Evolutionary conservation across 1,140 invertebrate species (phyloP).

Genomic region (Phocides pigmalion): DNA sequence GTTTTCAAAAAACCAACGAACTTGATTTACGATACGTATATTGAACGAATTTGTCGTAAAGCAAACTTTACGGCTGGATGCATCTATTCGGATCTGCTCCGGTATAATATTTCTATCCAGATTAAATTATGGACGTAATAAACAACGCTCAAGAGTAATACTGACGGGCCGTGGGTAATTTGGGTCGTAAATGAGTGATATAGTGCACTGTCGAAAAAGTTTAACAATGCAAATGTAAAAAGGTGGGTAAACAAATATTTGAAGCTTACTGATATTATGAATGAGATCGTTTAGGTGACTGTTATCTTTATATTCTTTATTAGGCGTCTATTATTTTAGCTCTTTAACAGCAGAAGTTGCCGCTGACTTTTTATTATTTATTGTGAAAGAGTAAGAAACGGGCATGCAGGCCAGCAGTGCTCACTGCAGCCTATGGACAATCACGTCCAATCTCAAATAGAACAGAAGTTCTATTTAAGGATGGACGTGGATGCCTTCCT

Average conservation of each 20-base stretch:
- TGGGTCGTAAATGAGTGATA: conserved; percentile 47
- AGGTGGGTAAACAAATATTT: conserved; percentile 9
- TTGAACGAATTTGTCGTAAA: conserved; percentile 70
- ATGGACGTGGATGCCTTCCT: too few species aligned
- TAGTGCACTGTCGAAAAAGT: conserved; percentile 36
- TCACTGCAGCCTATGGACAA: too few species aligned
- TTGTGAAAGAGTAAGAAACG: too few species aligned
- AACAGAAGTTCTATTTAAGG: too few species aligned
- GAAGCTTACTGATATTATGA: conserved; percentile 3
- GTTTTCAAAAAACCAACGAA: conserved; percentile 55
- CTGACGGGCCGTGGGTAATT: conserved; percentile 54
- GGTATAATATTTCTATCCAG: conserved; percentile 64
- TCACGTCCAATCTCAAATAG: too few species aligned
- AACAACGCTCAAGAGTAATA: conserved; percentile 56
- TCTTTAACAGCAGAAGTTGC: too few species aligned
- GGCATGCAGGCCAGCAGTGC: too few species aligned
- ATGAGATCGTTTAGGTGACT: not conserved
- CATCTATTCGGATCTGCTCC: conserved; percentile 53
- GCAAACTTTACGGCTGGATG: conserved; percentile 48
- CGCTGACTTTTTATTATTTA: too few species aligned
- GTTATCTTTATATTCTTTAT: too few species aligned
- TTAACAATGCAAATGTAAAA: conserved; percentile 5
- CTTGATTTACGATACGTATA: conserved; percentile 64
- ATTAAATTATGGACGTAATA: conserved; percentile 62
- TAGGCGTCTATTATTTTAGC: too few species aligned